Evolutionary conservation across 2,888 invertebrate genomes (phyloP).

Genomic region (Mamestra brassicae): DNA sequence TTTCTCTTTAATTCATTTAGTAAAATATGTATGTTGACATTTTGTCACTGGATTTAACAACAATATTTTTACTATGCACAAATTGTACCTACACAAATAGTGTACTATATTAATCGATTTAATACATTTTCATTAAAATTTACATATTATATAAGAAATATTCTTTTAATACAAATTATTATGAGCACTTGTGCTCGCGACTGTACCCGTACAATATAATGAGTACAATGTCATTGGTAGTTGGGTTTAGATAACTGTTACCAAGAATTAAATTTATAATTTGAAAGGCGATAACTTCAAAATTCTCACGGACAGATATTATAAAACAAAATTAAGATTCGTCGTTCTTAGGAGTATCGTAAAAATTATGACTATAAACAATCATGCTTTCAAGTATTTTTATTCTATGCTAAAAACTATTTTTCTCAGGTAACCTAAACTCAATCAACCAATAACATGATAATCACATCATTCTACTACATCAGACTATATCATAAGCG

Average conservation of each 20-base stretch:
- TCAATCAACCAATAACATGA: conserved; percentile 28
- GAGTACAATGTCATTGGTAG: conserved; percentile 35
- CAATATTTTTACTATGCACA: conserved; percentile 29
- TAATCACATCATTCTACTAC: conserved; percentile 29
- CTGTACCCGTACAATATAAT: conserved; percentile 64
- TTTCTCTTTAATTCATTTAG: not conserved
- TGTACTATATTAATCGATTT: conserved; percentile 40
- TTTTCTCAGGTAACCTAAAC: not conserved
- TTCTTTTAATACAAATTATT: conserved; percentile 34
- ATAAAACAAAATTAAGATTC: too few species aligned
- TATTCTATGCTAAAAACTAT: not conserved
- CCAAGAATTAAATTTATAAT: not conserved
- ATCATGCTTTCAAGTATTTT: not conserved
- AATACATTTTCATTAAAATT: conserved; percentile 39
- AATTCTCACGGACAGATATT: not conserved
- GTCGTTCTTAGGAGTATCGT: not conserved
- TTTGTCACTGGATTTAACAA: conserved; percentile 15
- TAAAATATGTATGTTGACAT: conserved; percentile 4
- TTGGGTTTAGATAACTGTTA: conserved; percentile 12
- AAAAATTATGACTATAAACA: not conserved
- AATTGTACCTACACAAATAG: conserved; percentile 50
- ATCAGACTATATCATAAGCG: conserved; percentile 7
- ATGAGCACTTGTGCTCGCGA: conserved; percentile 53
- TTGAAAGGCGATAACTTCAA: not conserved
- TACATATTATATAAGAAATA: conserved; percentile 35